Evolutionary conservation across 2,888 invertebrate genomes (phyloP), one percentile per base, ranked within the genome.

Genomic region (Drosophila buzzatii): DNA sequence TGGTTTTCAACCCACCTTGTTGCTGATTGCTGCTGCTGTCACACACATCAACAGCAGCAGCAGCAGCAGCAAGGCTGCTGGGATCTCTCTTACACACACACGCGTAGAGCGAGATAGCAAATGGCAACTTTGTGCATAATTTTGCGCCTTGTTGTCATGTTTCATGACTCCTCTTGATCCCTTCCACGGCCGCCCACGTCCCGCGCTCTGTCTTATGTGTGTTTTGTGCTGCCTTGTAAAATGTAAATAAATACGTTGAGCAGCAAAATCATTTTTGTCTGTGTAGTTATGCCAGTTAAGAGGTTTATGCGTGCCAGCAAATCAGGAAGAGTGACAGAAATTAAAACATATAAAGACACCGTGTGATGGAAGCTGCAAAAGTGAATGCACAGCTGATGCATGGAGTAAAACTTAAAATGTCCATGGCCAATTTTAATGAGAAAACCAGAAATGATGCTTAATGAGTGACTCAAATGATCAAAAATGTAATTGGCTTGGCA

Each of bases 81-180:
- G 90, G 85, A 85, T 82, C 70, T 59, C 51, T 47, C 61, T 42
- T 27, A 44, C 33, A 49, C 37, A 52, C 52, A 20, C 39, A 51
- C 45, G 39, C 14, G 31, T 52, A 64, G 35, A 51, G 53, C 23
- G 59, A 64, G 27, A 51, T 53, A 52, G 59, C 49, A 69, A 78
- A 86, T 86, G 85, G 85, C 82, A 87, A 87, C 85, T 87, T 82
- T 88, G 85, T 90, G 85, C 85, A 90, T 85, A 90, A 85, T 85
- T 89, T 85, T 85, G 90, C 80, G 80, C 83, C 83, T 85, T 88
- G 85, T 90, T 85, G 85, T 90, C 79, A 85, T 90, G 83, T 88
- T 82, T 71, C 73, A 31, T 64, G 37, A 42, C 61, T 56, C 47
- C 56, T 60, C 37, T 39, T 47, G 49, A 39, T 57, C 18, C 51